Conservation (phyloP, 1,140 invertebrate genomes). For the Dysdera silvatica region DNA sequence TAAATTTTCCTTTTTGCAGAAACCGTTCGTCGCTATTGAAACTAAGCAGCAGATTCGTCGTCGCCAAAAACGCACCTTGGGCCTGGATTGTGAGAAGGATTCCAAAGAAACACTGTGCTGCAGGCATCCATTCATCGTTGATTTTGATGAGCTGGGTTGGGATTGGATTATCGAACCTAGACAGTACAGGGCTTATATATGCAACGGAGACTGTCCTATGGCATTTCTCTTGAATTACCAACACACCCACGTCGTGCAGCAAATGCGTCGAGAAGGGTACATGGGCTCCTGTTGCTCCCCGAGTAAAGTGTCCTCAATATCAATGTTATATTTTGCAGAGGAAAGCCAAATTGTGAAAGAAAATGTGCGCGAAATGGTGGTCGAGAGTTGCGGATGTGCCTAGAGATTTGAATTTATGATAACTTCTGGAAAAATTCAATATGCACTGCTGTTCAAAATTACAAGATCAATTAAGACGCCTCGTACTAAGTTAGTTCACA, state of each 20-base stretch:
- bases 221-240: constrained; percentile 78
- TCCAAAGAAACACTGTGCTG: constrained; percentile 73
- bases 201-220: constrained; percentile 86
- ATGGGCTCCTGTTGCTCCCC: constrained; percentile 82
- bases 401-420: too few species aligned
- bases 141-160: constrained; percentile 95
- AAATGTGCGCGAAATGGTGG: constrained; percentile 81
- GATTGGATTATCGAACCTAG: constrained; percentile 96
- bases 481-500: too few species aligned
- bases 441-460: too few species aligned
- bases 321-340: constrained; percentile 85
- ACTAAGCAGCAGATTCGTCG: constrained; percentile 55
- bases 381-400: constrained; percentile 82
- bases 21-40: constrained; percentile 71
- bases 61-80: constrained; percentile 59
- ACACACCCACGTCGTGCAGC: constrained; percentile 84
- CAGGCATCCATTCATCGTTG: constrained; percentile 83
- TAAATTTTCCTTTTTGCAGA: constrained; percentile 52
- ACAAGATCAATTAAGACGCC: too few species aligned
- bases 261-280: constrained; percentile 59
- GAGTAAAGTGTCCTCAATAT: constrained; percentile 75
- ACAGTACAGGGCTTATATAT: constrained; percentile 91
- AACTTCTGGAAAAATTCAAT: too few species aligned
- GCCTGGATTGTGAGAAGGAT: constrained; percentile 65
- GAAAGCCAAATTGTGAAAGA: constrained; percentile 79